Evolutionary conservation across 2,113 vertebrate genomes (phyloP), one percentile per base, ranked within the genome.

Genomic region (Strix uralensis): DNA sequence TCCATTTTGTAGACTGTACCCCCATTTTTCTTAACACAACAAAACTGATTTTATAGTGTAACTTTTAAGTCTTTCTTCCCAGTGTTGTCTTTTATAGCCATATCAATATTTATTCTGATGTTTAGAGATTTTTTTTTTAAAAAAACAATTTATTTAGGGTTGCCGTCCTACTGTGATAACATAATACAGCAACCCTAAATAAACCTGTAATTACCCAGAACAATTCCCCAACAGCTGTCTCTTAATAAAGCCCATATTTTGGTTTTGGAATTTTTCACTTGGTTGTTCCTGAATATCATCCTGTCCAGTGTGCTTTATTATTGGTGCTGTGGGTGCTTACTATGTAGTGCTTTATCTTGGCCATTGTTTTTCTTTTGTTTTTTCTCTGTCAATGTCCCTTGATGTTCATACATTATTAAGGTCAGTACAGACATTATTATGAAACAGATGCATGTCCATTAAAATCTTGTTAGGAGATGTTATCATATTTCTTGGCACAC

Each of bases 391-490:
- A 81, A 8, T 30, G 26, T 85, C 81, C 51, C 63, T 72, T 67
- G 26, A 27, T 84, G 47, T 66, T 93, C 19, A 46, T 75, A 49
- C 51, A 25, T 92, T 59, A 58, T 81, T 86, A 46, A 66, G 69
- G 17, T 85, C 51, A 23, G n/a, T 82, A 58, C 83, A 62, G 55
- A 61, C 26, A 15, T 86, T 59, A 44, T 61, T 87, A 75, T 59
- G 74, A 72, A 95, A 47, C 15, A 62, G 69, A 51, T 91, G 70
- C 65, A 87, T 0, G 3, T 82, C 61, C 91, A 85, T 75, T 94
- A 85, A 87, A 96, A 87, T 62, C 34, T 91, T 94, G 61, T 94
- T 91, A 94, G 86, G 91, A 92, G 57, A 61, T 54, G 57, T 89
- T 94, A 81, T 9, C 29, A 0, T 75, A 63, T 89, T 94, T 94